Evolutionary conservation across 2,113 vertebrate genomes (phyloP), one percentile per base, ranked within the genome.

Genomic region (Clinocottus analis): DNA sequence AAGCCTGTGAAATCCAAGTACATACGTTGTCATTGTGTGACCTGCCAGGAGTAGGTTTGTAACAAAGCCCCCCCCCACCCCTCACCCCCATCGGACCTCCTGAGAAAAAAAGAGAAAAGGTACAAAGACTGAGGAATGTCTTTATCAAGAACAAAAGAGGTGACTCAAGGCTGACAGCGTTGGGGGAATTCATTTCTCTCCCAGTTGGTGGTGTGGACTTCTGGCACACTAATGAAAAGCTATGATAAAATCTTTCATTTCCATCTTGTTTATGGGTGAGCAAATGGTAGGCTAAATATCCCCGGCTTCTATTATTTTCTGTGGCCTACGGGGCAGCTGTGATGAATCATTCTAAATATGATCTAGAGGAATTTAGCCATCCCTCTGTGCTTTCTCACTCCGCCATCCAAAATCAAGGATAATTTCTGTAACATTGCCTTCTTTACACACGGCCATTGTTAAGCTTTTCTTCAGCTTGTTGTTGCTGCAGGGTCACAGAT

Each of bases 201-300:
- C 91, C 95, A 90, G 94, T 93, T 95, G 94, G 94, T 93, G 93
- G 93, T 82, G 89, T 90, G 87, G 89, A 89, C 89, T 77, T 87
- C 93, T 92, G 92, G 91, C 90, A 90, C 83, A 83, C 72, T 93
- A 93, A 94, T 94, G 91, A 95, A 94, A 94, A 87, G 56, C 86
- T 80, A 89, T 90, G 92, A 94, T 94, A 94, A 94, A 92, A 94
- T 94, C 93, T 94, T 93, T 92, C 81, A 92, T 93, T 94, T 93
- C 90, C 90, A 92, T 85, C 64, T 80, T 88, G 80, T 89, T 91
- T 92, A 93, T 87, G 77, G 87, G 83, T 80, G 89, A 89, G 85
- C 88, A 92, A 94, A 91, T 91, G 89, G 88, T 72, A 64, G 78
- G 88, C 87, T 92, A 90, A 93, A 90, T 89, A 89, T 88, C 77